phyloP scores from a whole-genome alignment of 2,888 invertebrate genomes.

The Psococerastis gibbosa region DNA sequence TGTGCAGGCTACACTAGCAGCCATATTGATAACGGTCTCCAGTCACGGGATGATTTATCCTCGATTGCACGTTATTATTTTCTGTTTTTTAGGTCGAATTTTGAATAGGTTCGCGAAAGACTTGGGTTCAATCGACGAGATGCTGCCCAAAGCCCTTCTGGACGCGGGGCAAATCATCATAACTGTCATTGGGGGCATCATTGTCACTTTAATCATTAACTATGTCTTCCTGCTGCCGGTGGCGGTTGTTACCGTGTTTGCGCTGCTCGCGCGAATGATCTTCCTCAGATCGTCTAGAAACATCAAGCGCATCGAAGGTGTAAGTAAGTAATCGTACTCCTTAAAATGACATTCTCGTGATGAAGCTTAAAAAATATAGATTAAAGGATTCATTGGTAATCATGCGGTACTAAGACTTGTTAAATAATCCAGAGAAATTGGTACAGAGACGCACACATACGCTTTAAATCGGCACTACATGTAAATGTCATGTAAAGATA shows the following conservation, averaged over 20 bases:
- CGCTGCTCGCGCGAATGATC: constrained; percentile 25
- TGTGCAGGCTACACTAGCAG: too few relatives aligned
- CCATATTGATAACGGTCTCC: too few relatives aligned
- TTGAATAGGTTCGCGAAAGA: constrained; percentile 72
- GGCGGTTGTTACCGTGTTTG: constrained; percentile 24
- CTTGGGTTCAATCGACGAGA: constrained; percentile 57
- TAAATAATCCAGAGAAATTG: too few relatives aligned
- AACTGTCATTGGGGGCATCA: constrained; percentile 11
- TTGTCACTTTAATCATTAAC: constrained; percentile 35
- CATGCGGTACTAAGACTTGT: too few relatives aligned
- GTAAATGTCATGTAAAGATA: too few relatives aligned
- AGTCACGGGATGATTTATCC: too few relatives aligned
- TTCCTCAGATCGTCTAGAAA: constrained; percentile 29
- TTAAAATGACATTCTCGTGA: too few relatives aligned
- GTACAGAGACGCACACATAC: too few relatives aligned
- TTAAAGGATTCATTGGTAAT: too few relatives aligned
- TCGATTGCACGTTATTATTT: not conserved
- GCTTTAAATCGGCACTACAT: too few relatives aligned
- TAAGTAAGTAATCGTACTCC: too few relatives aligned
- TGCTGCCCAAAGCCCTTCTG: constrained; percentile 42
- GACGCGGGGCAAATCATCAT: constrained; percentile 35
- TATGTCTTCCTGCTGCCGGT: constrained; percentile 29
- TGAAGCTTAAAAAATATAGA: too few relatives aligned
- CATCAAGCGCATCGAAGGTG: constrained; percentile 22
- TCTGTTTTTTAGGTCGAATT: constrained; percentile 38